A percentile compares a stretch with the other conserved stretches of the same genome.
phyloP scores from a whole-genome alignment of 2,113 vertebrate species.

The Perca fluviatilis region DNA sequence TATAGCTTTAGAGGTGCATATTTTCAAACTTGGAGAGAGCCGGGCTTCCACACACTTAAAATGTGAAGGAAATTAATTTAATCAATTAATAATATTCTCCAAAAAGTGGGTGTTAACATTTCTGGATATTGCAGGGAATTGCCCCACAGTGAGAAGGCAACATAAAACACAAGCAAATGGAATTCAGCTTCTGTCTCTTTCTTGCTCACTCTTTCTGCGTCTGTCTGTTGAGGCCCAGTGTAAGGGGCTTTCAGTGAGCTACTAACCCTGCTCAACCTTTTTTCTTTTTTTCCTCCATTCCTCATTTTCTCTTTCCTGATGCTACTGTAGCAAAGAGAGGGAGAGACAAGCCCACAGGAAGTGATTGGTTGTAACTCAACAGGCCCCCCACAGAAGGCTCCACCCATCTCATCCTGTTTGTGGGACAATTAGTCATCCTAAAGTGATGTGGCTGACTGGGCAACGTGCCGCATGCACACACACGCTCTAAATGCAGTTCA shows the following conservation, averaged over 20 bases:
- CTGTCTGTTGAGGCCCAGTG: conserved; percentile 68
- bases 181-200: conserved; percentile 61
- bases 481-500: background rate
- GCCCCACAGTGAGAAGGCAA: conserved; percentile 27
- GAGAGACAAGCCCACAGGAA: conserved; percentile 60
- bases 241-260: conserved; percentile 60
- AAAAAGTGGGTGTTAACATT: conserved; percentile 7
- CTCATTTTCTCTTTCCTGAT: conserved; percentile 66
- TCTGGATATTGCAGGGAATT: conserved; percentile 32
- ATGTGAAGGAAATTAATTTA: background rate
- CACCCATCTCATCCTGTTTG: conserved; percentile 69
- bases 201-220: conserved; percentile 60
- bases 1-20: background rate
- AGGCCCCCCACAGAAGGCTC: conserved; percentile 70
- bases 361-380: conserved; percentile 74
- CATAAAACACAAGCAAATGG: conserved; percentile 52
- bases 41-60: background rate
- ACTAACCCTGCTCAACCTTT: conserved; percentile 38
- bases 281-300: conserved; percentile 28
- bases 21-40: background rate
- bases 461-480: conserved; percentile 8
- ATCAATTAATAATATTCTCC: conserved; percentile 6
- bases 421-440: conserved; percentile 56
- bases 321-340: conserved; percentile 51
- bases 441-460: conserved; percentile 27